Conservation (phyloP, 2,113 vertebrate species). For the Sphyrna mokarran region DNA sequence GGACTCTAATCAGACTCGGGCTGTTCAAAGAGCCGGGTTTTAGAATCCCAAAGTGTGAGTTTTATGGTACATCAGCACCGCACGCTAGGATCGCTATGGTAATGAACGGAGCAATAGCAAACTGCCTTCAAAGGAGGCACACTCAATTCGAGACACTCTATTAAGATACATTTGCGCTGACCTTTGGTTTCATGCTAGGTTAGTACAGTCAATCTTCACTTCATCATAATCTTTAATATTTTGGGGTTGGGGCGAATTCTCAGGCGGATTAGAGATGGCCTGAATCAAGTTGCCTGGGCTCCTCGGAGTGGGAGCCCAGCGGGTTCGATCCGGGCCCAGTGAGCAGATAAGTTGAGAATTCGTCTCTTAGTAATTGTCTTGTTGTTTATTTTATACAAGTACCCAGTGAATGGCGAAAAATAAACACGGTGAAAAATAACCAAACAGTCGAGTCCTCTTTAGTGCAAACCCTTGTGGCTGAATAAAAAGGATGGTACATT, state of each 20-base stretch:
- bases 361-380: slow-evolving; percentile 84
- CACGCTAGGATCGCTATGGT: slow-evolving; percentile 74
- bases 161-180: slow-evolving; percentile 78
- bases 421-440: slow-evolving; percentile 69
- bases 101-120: slow-evolving; percentile 66
- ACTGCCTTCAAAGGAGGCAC: slow-evolving; percentile 72
- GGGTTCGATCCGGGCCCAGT: slow-evolving; percentile 54
- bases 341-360: slow-evolving; percentile 69
- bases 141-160: slow-evolving; percentile 76
- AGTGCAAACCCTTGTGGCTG: slow-evolving; percentile 78
- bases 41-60: slow-evolving; percentile 75
- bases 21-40: slow-evolving; percentile 74
- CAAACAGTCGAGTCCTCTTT: slow-evolving; percentile 81
- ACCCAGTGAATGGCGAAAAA: slow-evolving; percentile 75
- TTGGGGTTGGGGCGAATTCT: slow-evolving; percentile 29
- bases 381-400: slow-evolving; percentile 84
- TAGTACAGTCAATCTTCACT: slow-evolving; percentile 65
- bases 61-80: slow-evolving; percentile 73
- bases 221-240: slow-evolving; percentile 43
- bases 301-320: slow-evolving; percentile 36
- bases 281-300: not conserved
- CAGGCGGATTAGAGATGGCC: slow-evolving; percentile 27
- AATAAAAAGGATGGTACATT: slow-evolving; percentile 84
- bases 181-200: slow-evolving; percentile 73
- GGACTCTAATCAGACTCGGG: slow-evolving; percentile 70